Evolutionary conservation across 2,888 invertebrate genomes (phyloP), one percentile per base, ranked within the genome.

Genomic region (Masnerella sp.): DNA sequence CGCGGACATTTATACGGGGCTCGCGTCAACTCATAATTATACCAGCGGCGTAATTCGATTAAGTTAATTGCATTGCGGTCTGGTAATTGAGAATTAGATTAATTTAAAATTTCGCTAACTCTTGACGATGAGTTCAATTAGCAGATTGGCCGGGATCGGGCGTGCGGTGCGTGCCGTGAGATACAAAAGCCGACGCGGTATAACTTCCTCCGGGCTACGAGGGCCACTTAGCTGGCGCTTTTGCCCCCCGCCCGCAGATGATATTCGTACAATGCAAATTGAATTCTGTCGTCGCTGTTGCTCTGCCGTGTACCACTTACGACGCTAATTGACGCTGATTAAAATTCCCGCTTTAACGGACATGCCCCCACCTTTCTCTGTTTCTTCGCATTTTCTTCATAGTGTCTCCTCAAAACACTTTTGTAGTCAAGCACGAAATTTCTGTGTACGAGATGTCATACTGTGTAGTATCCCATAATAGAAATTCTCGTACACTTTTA

Each of bases 1-100:
- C 49, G 34, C 34, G 47, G 67, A 49, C 49, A 51, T 49, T 67
- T 67, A 15, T 42, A 32, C 42, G 42, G 28, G 34, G 34, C 58
- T 67, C 42, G 47, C 47, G 58, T 67, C 67, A 67, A 58, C 67
- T 65, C 67, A 79, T 82, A 84, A 84, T 85, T 81, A 82, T 79
- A 80, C 80, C 78, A 81, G 75, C 79, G 76, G 77, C 77, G 78
- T 82, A 82, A 85, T 84, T 84, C 82, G 83, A 83, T 85, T 84
- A 83, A 77, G 69, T 78, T 83, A 83, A 85, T 84, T 82, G 80
- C 81, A 78, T 83, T 80, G 80, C 65, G 74, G 70, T 42, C 43
- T 59, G 75, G 77, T 83, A 84, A 84, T 85, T 82, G 82, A 80
- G 82, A 84, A 85, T 85, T 82, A 82, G 80, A 84, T 83, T 80